Base-by-base conservation (phyloP, 1,140 invertebrate genomes). In the Dendroctonus ponderosae region DNA sequence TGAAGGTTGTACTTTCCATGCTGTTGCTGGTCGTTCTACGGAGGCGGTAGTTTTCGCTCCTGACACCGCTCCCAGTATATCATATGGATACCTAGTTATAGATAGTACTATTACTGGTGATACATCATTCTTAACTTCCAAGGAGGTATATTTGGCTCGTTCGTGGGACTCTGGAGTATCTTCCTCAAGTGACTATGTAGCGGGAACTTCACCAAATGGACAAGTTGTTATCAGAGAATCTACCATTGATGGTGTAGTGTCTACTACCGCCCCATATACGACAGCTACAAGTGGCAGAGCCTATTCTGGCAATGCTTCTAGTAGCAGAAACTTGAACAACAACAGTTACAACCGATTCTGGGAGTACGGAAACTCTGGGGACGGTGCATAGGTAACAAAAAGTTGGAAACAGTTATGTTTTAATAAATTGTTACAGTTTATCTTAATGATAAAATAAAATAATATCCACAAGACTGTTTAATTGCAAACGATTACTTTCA, bases 31-130 rank as follows among this genome's bases (percentile, higher is more conserved):
- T 26, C 39, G 61, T 5, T 15, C n/a, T 2, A 26, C 26, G 2
- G 42, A 43, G 9, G 50, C 61, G 6, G 61, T 63, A 12, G 26
- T 63, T 8, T 63, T 63, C 39, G 61, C 61, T 7, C 61, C 61
- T 8, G 42, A 63, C 39, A 63, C 61, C 5, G 6, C 14, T 44
- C 42, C 50, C 9, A 5, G 8, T 44, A 12, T 54, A 1, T 14
- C 7, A 15, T 63, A 63, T 41, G 61, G 61, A 6, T 54, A 37
- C 14, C 14, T 63, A 3, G 50, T 63, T 43, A 14, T 43, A 38
- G n/a, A 11, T 12, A 40, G 26, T 54, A 63, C 61, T n/a, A 63
- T 63, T 12, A 63, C 61, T 8, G 61, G 50, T 5, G 61, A 63
- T 46, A 54, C 9, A 44, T 15, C 39, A 7, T 62, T 46, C 46